Evolutionary conservation across 2,797 vertebrate species (phyloP), one percentile per base, ranked within the genome.

Genomic region (Cyprinella venusta): DNA sequence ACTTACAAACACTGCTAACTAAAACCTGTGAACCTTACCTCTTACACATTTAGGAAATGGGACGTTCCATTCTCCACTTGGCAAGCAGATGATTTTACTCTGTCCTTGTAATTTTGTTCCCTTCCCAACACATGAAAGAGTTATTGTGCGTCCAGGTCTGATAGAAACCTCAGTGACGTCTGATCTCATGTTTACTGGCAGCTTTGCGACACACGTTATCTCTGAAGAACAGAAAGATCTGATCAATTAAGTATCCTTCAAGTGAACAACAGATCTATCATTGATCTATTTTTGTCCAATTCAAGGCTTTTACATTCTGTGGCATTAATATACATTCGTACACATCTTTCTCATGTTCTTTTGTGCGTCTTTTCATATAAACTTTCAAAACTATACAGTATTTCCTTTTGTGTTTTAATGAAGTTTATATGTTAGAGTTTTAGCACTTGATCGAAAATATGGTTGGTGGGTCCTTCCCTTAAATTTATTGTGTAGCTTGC

Each of bases 71-170:
- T 75, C 3, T 75, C 50, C 50, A 56, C 0, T n/a, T 21, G 12
- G 0, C 71, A 3, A 2, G 18, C 50, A 75, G 10, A 0, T n/a
- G 50, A 75, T 56, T 52, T 36, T 13, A 1, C 18, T 38, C 1
- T 1, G 10, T 75, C 92, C 92, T 0, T 87, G 87, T 12, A 75
- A 38, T n/a, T 21, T 0, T 0, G 0, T 2, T 8, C 30, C 19
- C 54, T 0, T 21, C 10, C 19, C 1, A 24, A 21, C 21, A 36
- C 72, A 75, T 38, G 19, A n/a, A 56, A 75, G 68, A n/a, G 40
- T 70, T 42, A 45, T 24, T n/a, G 21, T 69, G 5, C 4, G 12
- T 40, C 10, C 36, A 12, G 40, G 1, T 69, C 9, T 24, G 6
- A 69, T 0, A 5, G 50, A 26, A 26, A 24, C n/a, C 56, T 59